Evolutionary conservation across 2,888 invertebrate genomes (phyloP).

Genomic region (Parnassius glacialis): DNA sequence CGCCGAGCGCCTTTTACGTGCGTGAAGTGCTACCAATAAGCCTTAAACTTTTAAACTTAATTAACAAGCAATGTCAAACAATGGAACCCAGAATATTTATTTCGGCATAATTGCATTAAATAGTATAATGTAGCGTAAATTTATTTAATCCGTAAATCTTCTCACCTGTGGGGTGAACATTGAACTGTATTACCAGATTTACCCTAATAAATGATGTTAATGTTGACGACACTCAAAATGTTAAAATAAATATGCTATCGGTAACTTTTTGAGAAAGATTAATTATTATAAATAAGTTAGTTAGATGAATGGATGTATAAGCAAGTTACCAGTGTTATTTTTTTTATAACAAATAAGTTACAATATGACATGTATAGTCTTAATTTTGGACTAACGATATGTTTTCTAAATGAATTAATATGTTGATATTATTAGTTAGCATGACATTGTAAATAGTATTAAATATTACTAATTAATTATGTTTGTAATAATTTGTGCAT

Average conservation of each 20-base stretch:
- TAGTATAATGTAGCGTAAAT: too few species aligned
- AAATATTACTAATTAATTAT: constrained; percentile 12
- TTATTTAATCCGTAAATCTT: too few species aligned
- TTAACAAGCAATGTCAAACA: too few species aligned
- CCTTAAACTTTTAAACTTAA: too few species aligned
- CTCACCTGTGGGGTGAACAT: too few species aligned
- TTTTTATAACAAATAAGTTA: constrained; percentile 17
- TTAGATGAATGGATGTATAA: constrained; percentile 10
- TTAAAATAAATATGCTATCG: constrained; percentile 6
- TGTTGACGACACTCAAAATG: too few species aligned
- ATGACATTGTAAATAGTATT: constrained; percentile 10
- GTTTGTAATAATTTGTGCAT: not conserved
- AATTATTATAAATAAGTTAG: constrained; percentile 7
- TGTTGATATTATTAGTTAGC: constrained; percentile 22
- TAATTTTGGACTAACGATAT: constrained; percentile 1
- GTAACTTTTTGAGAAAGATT: constrained; percentile 10
- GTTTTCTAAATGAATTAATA: constrained; percentile 1
- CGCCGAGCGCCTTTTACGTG: too few species aligned
- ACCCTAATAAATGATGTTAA: too few species aligned
- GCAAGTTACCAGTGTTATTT: constrained; percentile 27
- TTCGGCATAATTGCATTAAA: too few species aligned
- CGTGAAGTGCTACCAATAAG: too few species aligned
- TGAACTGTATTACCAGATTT: too few species aligned
- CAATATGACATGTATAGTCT: not conserved
- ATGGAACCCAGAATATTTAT: too few species aligned